phyloP scores from a whole-genome alignment of 2,888 invertebrate genomes.

The Phlogophora meticulosa region DNA sequence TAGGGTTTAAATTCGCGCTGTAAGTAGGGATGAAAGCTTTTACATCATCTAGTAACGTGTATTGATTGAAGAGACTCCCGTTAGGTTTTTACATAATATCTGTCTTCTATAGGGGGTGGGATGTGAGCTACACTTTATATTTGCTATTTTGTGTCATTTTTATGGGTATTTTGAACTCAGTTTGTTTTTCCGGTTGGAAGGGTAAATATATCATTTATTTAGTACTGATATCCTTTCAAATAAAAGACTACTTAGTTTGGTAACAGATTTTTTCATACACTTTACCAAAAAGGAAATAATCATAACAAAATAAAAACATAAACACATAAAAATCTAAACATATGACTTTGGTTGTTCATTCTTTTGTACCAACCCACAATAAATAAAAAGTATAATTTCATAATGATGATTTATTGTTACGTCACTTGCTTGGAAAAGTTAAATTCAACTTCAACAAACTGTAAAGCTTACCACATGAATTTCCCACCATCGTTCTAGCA shows the following conservation, averaged over 20 bases:
- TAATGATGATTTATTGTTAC: background rate
- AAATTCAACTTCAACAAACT: background rate
- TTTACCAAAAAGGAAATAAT: background rate
- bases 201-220: constrained; percentile 40
- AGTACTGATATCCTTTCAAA: constrained; percentile 22
- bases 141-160: constrained; percentile 71
- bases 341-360: background rate
- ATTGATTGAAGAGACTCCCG: constrained; percentile 91
- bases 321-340: background rate
- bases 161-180: constrained; percentile 69
- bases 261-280: background rate
- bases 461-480: constrained; percentile 1
- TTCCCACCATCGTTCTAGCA: background rate
- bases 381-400: background rate
- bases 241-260: constrained; percentile 1
- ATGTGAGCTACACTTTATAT: constrained; percentile 74
- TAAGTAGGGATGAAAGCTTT: constrained; percentile 81
- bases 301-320: background rate
- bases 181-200: constrained; percentile 59
- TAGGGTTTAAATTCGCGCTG: constrained; percentile 74
- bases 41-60: constrained; percentile 89
- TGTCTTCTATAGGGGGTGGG: constrained; percentile 85
- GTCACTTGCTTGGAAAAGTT: background rate
- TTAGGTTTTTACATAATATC: constrained; percentile 91
- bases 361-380: background rate